A percentile compares a stretch with the other conserved stretches of the same genome.
Evolutionary conservation across 2,888 invertebrate species (phyloP).

Genomic region (Diploptera punctata): DNA sequence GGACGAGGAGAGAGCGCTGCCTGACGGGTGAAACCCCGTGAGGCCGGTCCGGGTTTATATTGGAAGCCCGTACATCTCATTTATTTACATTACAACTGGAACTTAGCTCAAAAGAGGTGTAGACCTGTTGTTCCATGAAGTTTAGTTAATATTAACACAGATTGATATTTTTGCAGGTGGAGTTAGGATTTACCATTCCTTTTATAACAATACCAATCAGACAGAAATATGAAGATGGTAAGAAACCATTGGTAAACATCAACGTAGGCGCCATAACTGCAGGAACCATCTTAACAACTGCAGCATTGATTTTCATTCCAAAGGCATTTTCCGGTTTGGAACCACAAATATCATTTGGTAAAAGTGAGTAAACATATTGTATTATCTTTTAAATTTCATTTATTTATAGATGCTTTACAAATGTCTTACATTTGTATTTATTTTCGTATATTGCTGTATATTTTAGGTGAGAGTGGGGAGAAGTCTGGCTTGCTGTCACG

Average conservation of each 20-base stretch:
- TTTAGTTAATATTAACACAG: too few relatives aligned
- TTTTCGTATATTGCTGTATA: too few relatives aligned
- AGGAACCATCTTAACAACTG: slow-evolving; percentile 65
- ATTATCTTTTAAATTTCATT: too few relatives aligned
- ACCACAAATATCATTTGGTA: slow-evolving; percentile 35
- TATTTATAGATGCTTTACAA: too few relatives aligned
- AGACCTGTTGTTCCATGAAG: too few relatives aligned
- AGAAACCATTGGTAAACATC: slow-evolving; percentile 61
- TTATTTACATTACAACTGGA: too few relatives aligned
- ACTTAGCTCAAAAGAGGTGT: too few relatives aligned
- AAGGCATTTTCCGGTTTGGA: slow-evolving; percentile 54
- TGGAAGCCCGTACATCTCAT: too few relatives aligned
- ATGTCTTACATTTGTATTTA: too few relatives aligned
- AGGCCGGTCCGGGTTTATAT: too few relatives aligned
- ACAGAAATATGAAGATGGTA: slow-evolving; percentile 52
- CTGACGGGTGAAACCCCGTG: too few relatives aligned
- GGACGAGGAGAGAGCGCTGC: too few relatives aligned
- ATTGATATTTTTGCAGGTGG: slow-evolving; percentile 66
- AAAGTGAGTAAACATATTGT: slow-evolving; percentile 37
- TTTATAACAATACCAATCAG: slow-evolving; percentile 68
- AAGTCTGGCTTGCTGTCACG: slow-evolving; percentile 40
- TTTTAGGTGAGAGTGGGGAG: neutral
- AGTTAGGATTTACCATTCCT: slow-evolving; percentile 69
- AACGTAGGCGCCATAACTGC: slow-evolving; percentile 66
- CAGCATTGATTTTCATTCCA: slow-evolving; percentile 62